phyloP scores from a whole-genome alignment of 1,140 invertebrate genomes.

The Hormaphis cornu region DNA sequence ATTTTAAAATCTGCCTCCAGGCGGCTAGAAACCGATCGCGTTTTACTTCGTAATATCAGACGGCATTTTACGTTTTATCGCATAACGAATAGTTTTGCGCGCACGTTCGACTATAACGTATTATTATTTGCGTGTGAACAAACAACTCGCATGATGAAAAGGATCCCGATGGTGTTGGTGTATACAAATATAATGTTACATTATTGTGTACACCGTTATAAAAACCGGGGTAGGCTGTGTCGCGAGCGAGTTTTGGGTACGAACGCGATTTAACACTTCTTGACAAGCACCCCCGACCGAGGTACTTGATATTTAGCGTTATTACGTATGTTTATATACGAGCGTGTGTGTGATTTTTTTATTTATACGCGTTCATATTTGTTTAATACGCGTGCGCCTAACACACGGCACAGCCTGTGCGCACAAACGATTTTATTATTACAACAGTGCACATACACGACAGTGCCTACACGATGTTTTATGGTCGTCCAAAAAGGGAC shows the following conservation, averaged over 20 bases:
- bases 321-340: background rate
- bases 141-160: background rate
- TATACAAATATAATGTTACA: too few species aligned
- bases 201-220: too few species aligned
- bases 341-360: background rate
- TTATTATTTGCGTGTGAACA: background rate
- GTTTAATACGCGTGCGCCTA: background rate
- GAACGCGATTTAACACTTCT: conserved; percentile 22
- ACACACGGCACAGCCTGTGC: too few species aligned
- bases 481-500: background rate
- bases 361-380: background rate
- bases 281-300: conserved; percentile 6
- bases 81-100: too few species aligned
- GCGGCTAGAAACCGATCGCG: too few species aligned
- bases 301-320: background rate
- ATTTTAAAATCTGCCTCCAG: too few species aligned
- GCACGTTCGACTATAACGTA: background rate
- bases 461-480: background rate
- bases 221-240: background rate
- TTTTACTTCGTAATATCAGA: too few species aligned
- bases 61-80: too few species aligned
- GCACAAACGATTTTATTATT: too few species aligned
- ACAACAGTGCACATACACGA: too few species aligned
- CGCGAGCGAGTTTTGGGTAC: background rate
- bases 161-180: background rate